Base-by-base conservation (phyloP, 2,113 vertebrate species). In the Centropus bengalensis region DNA sequence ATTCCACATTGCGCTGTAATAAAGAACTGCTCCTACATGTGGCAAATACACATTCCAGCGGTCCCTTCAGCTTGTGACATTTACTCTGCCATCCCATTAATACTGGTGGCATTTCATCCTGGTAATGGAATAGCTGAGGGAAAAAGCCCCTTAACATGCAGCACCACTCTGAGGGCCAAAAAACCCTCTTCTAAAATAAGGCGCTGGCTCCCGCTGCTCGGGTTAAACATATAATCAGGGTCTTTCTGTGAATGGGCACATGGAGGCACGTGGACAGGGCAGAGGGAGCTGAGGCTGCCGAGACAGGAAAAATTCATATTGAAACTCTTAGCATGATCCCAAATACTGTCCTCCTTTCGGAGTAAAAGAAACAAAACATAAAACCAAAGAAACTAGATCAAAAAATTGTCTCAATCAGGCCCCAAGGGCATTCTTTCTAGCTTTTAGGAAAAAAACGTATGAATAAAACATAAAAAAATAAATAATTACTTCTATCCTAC, bases 51-150 rank as follows among this genome's bases (percentile, higher is more conserved):
- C 88, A 69, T 83, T 91, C 68, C 75, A 85, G 70, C 66, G 69
- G 83, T 91, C 80, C 88, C 64, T 84, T 94, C 71, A 91, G 60
- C 54, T 54, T 28, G 18, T 91, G 88, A 86, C 75, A 96, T 86
- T 95, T 93, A 94, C 83, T 84, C 64, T 92, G 69, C 73, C 59
- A 74, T 77, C 55, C 60, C 80, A 62, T 91, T 93, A 92, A 81
- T 80, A 93, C 63, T 86, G 84, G 63, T 79, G 77, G 68, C 84
- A 95, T 96, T 96, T 96, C 68, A 90, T 78, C 93, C 64, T 74
- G 17, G 59, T 90, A 93, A 79, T 84, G n/a, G 75, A 93, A 83
- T 80, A 76, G 88, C 66, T 58, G 56, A 66, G 24, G 54, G 47
- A 82, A 87, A 88, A 60, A n/a, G 16, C 30, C 3, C 42, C 64